Base-by-base conservation (phyloP, 2,797 vertebrate species). In the Amniataba percoides region DNA sequence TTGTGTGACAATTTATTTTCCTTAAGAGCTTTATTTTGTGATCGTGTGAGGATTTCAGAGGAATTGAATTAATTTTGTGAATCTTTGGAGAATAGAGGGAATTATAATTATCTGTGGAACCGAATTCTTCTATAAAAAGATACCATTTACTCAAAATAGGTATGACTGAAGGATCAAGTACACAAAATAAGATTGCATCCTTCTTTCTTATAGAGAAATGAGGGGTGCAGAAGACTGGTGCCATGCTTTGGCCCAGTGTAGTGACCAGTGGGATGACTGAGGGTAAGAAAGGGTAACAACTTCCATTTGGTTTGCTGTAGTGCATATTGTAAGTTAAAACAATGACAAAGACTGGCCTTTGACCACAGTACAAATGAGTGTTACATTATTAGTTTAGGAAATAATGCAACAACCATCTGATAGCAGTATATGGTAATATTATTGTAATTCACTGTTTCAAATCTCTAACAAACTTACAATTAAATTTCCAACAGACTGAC, bases 41-140 rank as follows among this genome's bases (percentile, higher is more conserved):
- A 27, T 36, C 71, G 40, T 4, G 34, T 40, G 14, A 52, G 39
- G 53, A 43, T 56, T 65, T 64, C 27, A 34, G 18, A 40, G 62
- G n/a, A 40, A 40, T 62, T n/a, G 36, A 57, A 25, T 39, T 19
- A 53, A 10, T 27, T 4, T 10, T 52, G 0, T 55, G 21, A 18
- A 43, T 60, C 16, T 31, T 70, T 53, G 57, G 40, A 42, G 23
- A 64, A 70, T 13, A 14, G 9, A 62, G 12, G 9, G 34, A 36
- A 36, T 36, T 36, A 36, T 36, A 9, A 9, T 36, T 36, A 36
- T 36, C 34, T 36, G 34, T 7, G 34, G 34, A 36, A 36, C 34
- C 1, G 8, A 36, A 36, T 36, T 6, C 34, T 36, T 36, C 34
- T 36, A 7, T 36, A 7, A 36, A 36, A 36, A 36, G 34, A 36